Percentiles rank a stretch among this genome's conserved stretches.
phyloP scores from a whole-genome alignment of 2,797 vertebrate genomes.

The Brotula barbata region DNA sequence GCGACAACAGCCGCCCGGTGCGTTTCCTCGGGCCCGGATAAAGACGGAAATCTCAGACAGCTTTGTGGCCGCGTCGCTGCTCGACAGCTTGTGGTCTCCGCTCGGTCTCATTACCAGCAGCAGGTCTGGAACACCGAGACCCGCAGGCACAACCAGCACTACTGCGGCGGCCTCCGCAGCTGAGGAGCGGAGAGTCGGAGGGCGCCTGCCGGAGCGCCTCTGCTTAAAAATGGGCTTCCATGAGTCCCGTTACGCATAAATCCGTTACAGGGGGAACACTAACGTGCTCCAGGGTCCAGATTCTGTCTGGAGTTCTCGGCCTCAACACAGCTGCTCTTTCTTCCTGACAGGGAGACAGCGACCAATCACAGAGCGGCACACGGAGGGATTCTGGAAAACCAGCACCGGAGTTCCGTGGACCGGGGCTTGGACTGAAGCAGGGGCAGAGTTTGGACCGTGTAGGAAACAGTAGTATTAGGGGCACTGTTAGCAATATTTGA shows the following conservation, averaged over 20 bases:
- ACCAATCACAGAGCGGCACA: slow-evolving; percentile 66
- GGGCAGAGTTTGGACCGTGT: no score
- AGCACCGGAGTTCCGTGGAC: slow-evolving; percentile 42
- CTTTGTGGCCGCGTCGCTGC: slow-evolving; percentile 30
- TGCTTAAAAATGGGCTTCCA: neutral
- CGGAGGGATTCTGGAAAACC: slow-evolving; percentile 27
- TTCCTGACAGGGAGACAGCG: slow-evolving; percentile 65
- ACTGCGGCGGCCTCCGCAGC: slow-evolving; percentile 32
- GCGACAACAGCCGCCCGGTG: slow-evolving; percentile 13
- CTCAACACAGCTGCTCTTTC: slow-evolving; percentile 70
- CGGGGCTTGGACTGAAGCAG: slow-evolving; percentile 26
- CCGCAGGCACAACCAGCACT: slow-evolving; percentile 30
- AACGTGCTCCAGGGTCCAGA: slow-evolving; percentile 20
- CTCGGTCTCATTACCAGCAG: slow-evolving; percentile 27
- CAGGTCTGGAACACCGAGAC: slow-evolving; percentile 41
- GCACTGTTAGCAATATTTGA: no score
- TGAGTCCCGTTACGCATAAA: slow-evolving; percentile 1
- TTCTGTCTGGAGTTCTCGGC: slow-evolving; percentile 58
- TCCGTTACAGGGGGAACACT: slow-evolving; percentile 13
- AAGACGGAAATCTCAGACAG: slow-evolving; percentile 29
- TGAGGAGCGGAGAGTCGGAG: neutral
- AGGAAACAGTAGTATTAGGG: no score
- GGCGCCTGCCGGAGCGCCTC: slow-evolving; percentile 3
- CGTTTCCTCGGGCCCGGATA: slow-evolving; percentile 5
- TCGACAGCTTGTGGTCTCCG: slow-evolving; percentile 19